phyloP scores from a whole-genome alignment of 2,888 invertebrate genomes.

The Drosophila anomalata region DNA sequence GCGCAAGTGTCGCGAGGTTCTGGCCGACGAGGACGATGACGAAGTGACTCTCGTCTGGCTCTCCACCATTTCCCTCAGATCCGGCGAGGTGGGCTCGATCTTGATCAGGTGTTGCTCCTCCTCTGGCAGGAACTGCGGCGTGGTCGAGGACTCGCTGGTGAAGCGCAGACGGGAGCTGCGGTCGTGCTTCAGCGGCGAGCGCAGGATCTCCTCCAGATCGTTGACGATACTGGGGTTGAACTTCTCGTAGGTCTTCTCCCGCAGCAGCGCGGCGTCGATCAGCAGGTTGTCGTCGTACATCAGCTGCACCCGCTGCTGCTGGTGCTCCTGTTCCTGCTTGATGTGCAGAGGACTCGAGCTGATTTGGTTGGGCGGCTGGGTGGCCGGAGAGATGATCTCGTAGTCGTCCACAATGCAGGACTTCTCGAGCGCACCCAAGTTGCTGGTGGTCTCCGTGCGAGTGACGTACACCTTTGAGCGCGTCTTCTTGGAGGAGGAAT shows the following conservation, averaged over 20 bases:
- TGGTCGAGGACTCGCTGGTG: constrained; percentile 80
- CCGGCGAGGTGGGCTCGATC: constrained; percentile 80
- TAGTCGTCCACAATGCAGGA: constrained; percentile 80
- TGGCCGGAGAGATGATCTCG: constrained; percentile 80
- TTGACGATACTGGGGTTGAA: constrained; percentile 82
- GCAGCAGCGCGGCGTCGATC: constrained; percentile 76
- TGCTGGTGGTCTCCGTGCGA: constrained; percentile 73
- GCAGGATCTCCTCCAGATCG: constrained; percentile 83
- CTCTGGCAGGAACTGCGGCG: constrained; percentile 74
- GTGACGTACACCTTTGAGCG: constrained; percentile 86
- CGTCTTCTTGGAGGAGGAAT: constrained; percentile 83
- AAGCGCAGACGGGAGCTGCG: constrained; percentile 77
- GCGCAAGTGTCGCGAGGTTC: constrained; percentile 67
- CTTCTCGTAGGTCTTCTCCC: constrained; percentile 81
- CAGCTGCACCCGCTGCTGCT: constrained; percentile 68
- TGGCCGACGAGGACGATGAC: constrained; percentile 53
- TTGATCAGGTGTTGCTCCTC: constrained; percentile 80
- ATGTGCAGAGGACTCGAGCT: constrained; percentile 81
- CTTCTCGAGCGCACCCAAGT: constrained; percentile 48
- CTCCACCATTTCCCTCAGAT: constrained; percentile 78
- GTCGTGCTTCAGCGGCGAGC: constrained; percentile 82
- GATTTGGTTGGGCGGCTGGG: constrained; percentile 81
- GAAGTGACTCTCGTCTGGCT: constrained; percentile 57
- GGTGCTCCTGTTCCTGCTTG: constrained; percentile 73
- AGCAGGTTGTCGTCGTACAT: constrained; percentile 82